Conservation (phyloP, 2,797 vertebrate genomes). For the Oreortyx pictus region DNA sequence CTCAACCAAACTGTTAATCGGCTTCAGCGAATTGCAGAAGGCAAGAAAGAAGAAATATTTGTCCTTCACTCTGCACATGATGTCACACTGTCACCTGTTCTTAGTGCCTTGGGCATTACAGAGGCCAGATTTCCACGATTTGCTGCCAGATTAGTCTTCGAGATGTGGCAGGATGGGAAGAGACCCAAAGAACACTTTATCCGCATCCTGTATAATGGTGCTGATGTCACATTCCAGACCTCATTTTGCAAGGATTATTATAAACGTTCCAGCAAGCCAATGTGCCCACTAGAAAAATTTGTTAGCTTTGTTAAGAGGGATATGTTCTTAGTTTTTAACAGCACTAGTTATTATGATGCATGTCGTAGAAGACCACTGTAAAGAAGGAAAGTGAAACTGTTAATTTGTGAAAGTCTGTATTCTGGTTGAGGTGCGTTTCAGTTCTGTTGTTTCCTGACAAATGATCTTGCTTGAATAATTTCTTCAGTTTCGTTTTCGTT, state of each 20-base stretch:
- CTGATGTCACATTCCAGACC: slow-evolving; percentile 95
- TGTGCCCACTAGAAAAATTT: slow-evolving; percentile 94
- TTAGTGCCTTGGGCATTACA: slow-evolving; percentile 91
- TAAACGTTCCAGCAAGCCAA: slow-evolving; percentile 80
- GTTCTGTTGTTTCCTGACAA: neutral
- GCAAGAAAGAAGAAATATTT: slow-evolving; percentile 85
- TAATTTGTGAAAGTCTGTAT: neutral
- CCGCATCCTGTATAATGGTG: slow-evolving; percentile 93
- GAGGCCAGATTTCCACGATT: slow-evolving; percentile 93
- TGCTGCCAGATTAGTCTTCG: slow-evolving; percentile 93
- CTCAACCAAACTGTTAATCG: slow-evolving; percentile 89
- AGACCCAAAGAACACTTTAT: slow-evolving; percentile 83
- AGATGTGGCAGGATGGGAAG: slow-evolving; percentile 91
- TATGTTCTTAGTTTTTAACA: slow-evolving; percentile 90
- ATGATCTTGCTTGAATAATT: slow-evolving; percentile 23
- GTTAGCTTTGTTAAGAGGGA: slow-evolving; percentile 89
- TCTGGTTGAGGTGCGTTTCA: neutral
- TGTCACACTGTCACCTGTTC: slow-evolving; percentile 92
- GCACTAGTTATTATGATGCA: slow-evolving; percentile 90
- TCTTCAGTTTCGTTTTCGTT: slow-evolving; percentile 19
- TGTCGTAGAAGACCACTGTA: slow-evolving; percentile 83
- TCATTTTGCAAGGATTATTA: slow-evolving; percentile 88
- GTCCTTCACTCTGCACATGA: slow-evolving; percentile 93
- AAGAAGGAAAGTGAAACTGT: neutral
- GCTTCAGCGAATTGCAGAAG: slow-evolving; percentile 85